Conservation (phyloP, 2,888 invertebrate species). For the Drosophila nigricruria region DNA sequence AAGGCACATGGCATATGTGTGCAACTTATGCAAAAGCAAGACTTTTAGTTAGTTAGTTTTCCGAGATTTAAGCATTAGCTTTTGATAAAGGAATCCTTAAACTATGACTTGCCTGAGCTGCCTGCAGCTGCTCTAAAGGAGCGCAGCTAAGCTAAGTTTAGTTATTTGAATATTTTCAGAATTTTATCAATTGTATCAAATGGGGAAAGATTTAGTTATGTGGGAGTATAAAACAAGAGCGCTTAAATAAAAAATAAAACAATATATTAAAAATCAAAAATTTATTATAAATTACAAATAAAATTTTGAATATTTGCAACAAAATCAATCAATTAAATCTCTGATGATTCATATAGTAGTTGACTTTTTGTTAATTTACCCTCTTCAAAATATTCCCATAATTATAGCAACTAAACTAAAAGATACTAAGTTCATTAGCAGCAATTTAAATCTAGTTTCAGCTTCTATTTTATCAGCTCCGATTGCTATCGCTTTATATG, state of each 20-base stretch:
- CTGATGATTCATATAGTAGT: neutral
- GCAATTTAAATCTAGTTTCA: neutral
- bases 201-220: neutral
- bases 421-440: neutral
- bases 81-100: neutral
- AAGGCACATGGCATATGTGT: neutral
- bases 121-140: conserved; percentile 5
- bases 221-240: too few relatives aligned
- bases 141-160: neutral
- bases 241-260: too few relatives aligned
- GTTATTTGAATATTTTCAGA: neutral
- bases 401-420: neutral
- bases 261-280: too few relatives aligned
- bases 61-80: conserved; percentile 23
- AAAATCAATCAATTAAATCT: too few relatives aligned
- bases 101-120: conserved; percentile 1
- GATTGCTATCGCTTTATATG: neutral
- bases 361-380: too few relatives aligned
- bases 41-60: conserved; percentile 13
- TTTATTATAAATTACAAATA: too few relatives aligned
- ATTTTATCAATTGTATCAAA: neutral
- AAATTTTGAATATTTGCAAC: too few relatives aligned
- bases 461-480: neutral
- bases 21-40: conserved; percentile 7
- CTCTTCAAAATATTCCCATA: neutral